These are phyloP conservation scores for Ectemnius cavifrons DNA, from an alignment of 2,888 invertebrate genomes.

Conservation along the genomic window DNA sequence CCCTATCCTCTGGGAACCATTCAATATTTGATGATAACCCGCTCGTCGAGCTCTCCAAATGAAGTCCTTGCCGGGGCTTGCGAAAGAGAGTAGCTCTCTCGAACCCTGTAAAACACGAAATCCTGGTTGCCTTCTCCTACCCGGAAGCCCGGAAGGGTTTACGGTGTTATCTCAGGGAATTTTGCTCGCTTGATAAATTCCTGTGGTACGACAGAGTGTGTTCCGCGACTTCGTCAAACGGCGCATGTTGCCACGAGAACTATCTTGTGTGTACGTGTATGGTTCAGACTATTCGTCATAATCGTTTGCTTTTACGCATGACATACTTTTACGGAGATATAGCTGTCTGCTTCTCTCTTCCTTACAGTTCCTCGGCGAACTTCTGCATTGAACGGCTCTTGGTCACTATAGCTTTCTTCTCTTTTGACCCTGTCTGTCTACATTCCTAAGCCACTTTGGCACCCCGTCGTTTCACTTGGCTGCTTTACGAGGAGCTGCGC, in stretches of 20 bases:
- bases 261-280: constrained; percentile 1
- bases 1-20: constrained; percentile 41
- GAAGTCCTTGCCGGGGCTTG: constrained; percentile 16
- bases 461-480: background rate
- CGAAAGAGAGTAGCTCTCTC: constrained; percentile 23
- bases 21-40: constrained; percentile 59
- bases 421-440: background rate
- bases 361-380: constrained; percentile 10
- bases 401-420: background rate
- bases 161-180: constrained; percentile 35
- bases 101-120: constrained; percentile 37
- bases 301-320: constrained; percentile 36
- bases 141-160: constrained; percentile 26
- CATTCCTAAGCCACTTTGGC: background rate
- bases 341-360: constrained; percentile 12
- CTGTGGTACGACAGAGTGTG: background rate
- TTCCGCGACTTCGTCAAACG: constrained; percentile 21
- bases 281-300: constrained; percentile 34
- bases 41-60: constrained; percentile 36
- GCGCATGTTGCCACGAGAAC: constrained; percentile 16
- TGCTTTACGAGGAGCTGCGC: background rate
- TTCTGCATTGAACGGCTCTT: background rate
- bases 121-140: background rate
- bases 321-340: constrained; percentile 12
- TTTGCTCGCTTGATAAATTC: constrained; percentile 38